These are phyloP conservation scores for Piaya cayana DNA, from an alignment of 2,113 vertebrate species.

Conservation along the genomic window DNA sequence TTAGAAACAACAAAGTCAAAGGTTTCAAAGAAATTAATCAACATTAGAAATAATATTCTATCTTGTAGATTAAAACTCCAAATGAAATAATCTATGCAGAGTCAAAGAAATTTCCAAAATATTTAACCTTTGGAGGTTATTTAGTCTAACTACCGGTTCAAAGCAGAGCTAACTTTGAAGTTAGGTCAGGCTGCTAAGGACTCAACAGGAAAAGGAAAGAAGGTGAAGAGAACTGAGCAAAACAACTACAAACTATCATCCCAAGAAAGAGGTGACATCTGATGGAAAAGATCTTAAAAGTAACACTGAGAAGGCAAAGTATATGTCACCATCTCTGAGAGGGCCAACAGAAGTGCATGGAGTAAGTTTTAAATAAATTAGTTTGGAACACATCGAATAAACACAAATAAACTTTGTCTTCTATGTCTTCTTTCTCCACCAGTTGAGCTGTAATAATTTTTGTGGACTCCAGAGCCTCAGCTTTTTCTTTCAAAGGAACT, in stretches of 20 bases:
- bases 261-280: neutral
- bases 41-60: neutral
- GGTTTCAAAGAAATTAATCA: neutral
- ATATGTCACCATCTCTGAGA: neutral
- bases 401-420: neutral
- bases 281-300: neutral
- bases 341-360: neutral
- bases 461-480: neutral
- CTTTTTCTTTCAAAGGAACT: neutral
- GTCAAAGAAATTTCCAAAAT: neutral
- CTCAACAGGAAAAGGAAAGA: neutral
- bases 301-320: neutral
- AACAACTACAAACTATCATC: neutral
- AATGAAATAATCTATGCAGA: neutral
- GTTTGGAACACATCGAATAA: neutral
- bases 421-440: neutral
- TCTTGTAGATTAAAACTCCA: neutral
- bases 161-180: neutral
- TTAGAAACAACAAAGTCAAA: neutral
- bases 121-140: neutral
- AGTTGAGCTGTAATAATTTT: neutral
- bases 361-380: neutral
- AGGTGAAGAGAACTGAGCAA: neutral
- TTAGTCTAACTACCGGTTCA: neutral
- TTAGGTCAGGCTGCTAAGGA: neutral